Evolutionary conservation across 2,888 invertebrate species (phyloP).

Genomic region (Heliconius erato): DNA sequence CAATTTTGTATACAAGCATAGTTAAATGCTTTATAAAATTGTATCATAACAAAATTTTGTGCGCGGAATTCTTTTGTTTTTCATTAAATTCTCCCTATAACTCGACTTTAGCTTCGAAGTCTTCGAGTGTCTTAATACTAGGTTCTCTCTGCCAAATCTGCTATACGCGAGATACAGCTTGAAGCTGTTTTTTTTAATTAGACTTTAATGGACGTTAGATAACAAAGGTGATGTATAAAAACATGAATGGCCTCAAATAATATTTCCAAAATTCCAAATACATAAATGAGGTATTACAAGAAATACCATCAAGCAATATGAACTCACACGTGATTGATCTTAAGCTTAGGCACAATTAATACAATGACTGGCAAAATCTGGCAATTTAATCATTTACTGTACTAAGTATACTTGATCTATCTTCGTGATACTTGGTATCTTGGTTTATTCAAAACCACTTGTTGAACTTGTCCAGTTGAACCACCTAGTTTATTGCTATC

Average conservation of each 20-base stretch:
- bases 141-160: background rate
- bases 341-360: constrained; percentile 5
- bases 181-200: too few species aligned
- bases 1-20: background rate
- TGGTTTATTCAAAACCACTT: background rate
- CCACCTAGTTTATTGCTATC: too few species aligned
- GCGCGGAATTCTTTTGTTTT: too few species aligned
- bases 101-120: too few species aligned
- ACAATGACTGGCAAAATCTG: constrained; percentile 6
- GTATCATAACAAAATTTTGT: too few species aligned
- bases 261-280: background rate
- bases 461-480: too few species aligned
- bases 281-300: background rate
- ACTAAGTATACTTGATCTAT: background rate
- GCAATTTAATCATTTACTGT: background rate
- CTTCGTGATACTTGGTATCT: background rate
- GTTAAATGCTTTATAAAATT: background rate
- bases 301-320: background rate
- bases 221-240: too few species aligned
- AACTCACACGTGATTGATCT: constrained; percentile 20
- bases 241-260: too few species aligned
- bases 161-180: too few species aligned
- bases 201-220: too few species aligned
- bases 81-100: too few species aligned
- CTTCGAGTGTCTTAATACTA: background rate